Evolutionary conservation across 2,113 vertebrate species (phyloP), one percentile per base, ranked within the genome.

Genomic region (Athene cunicularia): DNA sequence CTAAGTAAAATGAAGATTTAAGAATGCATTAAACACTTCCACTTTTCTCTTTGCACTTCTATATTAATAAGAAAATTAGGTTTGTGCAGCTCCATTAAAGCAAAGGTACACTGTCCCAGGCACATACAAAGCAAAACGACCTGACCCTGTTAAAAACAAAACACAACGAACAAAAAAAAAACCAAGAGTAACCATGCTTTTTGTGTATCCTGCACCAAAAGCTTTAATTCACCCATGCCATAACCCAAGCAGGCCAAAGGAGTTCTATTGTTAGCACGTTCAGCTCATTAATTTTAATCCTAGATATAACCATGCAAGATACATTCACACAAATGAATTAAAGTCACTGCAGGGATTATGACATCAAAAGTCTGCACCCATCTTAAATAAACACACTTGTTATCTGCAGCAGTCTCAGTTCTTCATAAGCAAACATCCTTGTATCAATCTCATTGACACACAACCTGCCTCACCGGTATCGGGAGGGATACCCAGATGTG

Each of bases 221-320:
- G 30, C 58, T 88, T 88, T 59, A 58, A 72, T 39, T 84, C 66
- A n/a, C n/a, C 43, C 43, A 9, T 35, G 56, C 26, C 37, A n/a
- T 32, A 88, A 82, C 3, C 45, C 71, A 58, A 49, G 63, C 68
- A 76, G 58, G 43, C 62, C 30, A 1, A 89, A 81, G 74, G 23
- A 82, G 24, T 62, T 89, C 50, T n/a, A 15, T 14, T 4, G 0
- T 73, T 49, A 52, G 45, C 59, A 66, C 26, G 37, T 33, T 58
- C 62, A 91, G 43, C 21, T 79, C 70, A 53, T 52, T 71, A 58
- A 83, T 45, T 81, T 93, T 73, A 66, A 93, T 58, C 93, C 85
- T 37, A 62, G 35, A 76, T 41, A 33, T n/a, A 90, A 93, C 28
- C 12, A 18, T 4, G 23, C 27, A 37, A 75, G n/a, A 58, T 37